phyloP scores from a whole-genome alignment of 2,888 invertebrate genomes.

The Cryptocephalus moraei region DNA sequence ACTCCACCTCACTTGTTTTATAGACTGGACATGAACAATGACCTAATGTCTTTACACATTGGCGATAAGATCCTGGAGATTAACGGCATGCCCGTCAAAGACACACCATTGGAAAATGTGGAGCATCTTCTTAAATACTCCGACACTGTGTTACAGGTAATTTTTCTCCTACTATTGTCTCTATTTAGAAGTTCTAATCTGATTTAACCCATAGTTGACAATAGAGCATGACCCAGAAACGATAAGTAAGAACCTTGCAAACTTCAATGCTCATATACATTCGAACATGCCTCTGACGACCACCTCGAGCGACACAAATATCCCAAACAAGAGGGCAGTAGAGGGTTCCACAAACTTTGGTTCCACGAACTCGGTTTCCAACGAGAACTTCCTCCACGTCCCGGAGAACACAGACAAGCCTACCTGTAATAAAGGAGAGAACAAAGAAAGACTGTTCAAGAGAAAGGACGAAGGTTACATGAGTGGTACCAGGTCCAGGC shows the following conservation, averaged over 20 bases:
- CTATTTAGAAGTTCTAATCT: too few relatives aligned
- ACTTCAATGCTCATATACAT: conserved; percentile 14
- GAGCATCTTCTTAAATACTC: conserved; percentile 64
- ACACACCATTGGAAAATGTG: conserved; percentile 68
- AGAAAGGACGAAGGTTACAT: conserved; percentile 51
- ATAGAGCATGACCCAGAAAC: conserved; percentile 84
- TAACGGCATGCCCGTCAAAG: conserved; percentile 79
- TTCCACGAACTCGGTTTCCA: conserved; percentile 24
- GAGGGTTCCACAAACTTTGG: conserved; percentile 22
- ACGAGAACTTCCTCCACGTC: conserved; percentile 11
- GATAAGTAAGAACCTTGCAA: conserved; percentile 41
- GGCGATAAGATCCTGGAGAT: conserved; percentile 92
- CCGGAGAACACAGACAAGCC: conserved; percentile 1
- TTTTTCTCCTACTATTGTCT: too few relatives aligned
- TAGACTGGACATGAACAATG: conserved; percentile 73
- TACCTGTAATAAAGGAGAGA: conserved; percentile 11
- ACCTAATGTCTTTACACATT: conserved; percentile 74
- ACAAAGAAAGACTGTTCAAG: conserved; percentile 43
- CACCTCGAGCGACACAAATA: conserved; percentile 37
- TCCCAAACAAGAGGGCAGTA: conserved; percentile 27
- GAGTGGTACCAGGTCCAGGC: conserved; percentile 51
- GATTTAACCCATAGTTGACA: conserved; percentile 49
- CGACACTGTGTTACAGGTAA: conserved; percentile 65
- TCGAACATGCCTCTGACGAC: conserved; percentile 34
- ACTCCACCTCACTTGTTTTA: conserved; percentile 10